Base-by-base conservation (phyloP, 2,113 vertebrate genomes). In the Solea senegalensis region DNA sequence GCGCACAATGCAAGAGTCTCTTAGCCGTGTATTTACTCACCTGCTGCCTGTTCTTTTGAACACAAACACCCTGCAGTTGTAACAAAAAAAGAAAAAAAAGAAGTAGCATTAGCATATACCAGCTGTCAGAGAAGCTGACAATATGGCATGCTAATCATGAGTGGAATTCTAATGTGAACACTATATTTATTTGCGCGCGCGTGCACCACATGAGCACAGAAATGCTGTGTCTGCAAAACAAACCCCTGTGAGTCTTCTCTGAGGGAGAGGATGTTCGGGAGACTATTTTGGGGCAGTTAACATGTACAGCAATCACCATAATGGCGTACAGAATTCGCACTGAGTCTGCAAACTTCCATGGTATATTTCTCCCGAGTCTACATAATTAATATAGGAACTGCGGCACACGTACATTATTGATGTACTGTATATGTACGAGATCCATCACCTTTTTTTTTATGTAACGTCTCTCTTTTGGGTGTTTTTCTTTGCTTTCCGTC, bases 361-460 rank as follows among this genome's bases (percentile, higher is more conserved):
- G 43, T 27, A 51, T 60, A 40, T 76, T 54, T 58, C 63, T 79
- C 65, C 46, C 16, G 43, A 54, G 74, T 59, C 56, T 72, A 15
- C 72, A 73, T 77, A 70, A 79, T 79, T 82, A 61, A 83, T 77
- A 83, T 77, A 21, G 14, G 7, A 60, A 64, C 68, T 56, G 54
- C 74, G 50, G 55, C 51, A 69, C 8, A 51, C 58, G 74, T 76
- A 56, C 13, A 43, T 60, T 63, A 74, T 74, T 48, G 4, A 71
- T 76, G 39, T 8, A 66, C 26, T 43, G 43, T 64, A 28, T 65
- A 16, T 48, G 45, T 68, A 56, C 55, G 58, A 7, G 27, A 45
- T 56, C 15, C 10, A 34, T 34, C 60, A 13, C 51, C 5, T 26
- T 63, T 56, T 56, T 56, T 51, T 13, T 13, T 28, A 46, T 26